Conservation (phyloP, 2,888 invertebrate species). For the Diarsia dahlii region DNA sequence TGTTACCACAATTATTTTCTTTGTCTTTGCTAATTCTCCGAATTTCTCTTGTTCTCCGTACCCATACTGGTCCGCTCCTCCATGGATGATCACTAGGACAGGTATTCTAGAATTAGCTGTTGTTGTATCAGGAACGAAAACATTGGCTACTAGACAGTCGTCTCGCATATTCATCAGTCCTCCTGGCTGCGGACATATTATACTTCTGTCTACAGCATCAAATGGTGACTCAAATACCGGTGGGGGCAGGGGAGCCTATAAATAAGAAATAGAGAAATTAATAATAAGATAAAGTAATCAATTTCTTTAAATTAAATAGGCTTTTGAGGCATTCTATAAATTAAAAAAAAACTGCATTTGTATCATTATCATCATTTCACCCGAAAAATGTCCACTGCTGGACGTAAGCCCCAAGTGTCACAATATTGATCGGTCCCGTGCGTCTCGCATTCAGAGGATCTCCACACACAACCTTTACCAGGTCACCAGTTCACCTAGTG, state of each 20-base stretch:
- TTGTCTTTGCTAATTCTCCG: slow-evolving; percentile 67
- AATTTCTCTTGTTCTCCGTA: slow-evolving; percentile 68
- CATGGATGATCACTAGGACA: slow-evolving; percentile 84
- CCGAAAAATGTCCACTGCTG: too few species aligned
- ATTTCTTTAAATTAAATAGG: not conserved
- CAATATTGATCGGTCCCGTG: too few species aligned
- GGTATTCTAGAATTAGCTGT: slow-evolving; percentile 70
- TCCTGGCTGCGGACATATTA: slow-evolving; percentile 70
- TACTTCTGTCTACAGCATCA: slow-evolving; percentile 68
- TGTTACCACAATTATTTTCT: slow-evolving; percentile 74
- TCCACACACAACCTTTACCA: too few species aligned
- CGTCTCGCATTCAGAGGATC: too few species aligned
- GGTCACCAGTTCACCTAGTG: too few species aligned
- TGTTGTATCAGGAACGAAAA: slow-evolving; percentile 76
- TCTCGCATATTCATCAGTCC: slow-evolving; percentile 63
- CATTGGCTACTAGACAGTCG: slow-evolving; percentile 80
- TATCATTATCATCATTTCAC: too few species aligned
- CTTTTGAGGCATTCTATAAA: not conserved
- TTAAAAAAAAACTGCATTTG: not conserved
- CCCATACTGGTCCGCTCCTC: slow-evolving; percentile 83
- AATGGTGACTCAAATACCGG: slow-evolving; percentile 70
- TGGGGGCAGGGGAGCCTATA: slow-evolving; percentile 72
- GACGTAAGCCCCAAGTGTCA: too few species aligned
- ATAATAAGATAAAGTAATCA: not conserved
- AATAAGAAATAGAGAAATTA: slow-evolving; percentile 25